Evolutionary conservation across 2,888 invertebrate genomes (phyloP).

Genomic region (Microdon myrmicae): DNA sequence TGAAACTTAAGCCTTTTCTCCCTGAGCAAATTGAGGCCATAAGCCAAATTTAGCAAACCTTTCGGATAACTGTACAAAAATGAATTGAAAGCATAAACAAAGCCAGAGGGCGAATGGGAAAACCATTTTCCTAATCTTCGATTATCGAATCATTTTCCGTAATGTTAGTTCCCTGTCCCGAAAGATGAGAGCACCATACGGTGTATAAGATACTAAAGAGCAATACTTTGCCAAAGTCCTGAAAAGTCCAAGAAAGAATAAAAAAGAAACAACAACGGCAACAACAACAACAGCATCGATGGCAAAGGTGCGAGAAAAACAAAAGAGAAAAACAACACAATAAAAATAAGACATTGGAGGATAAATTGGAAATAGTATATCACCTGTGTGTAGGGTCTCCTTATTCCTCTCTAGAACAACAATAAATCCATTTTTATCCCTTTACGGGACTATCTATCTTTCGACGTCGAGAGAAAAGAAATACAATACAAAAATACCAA

Average conservation of each 20-base stretch:
- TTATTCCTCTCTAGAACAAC: conserved; percentile 47
- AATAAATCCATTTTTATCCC: conserved; percentile 52
- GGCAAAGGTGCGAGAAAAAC: conserved; percentile 1
- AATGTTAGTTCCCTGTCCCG: conserved; percentile 38
- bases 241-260: conserved; percentile 23
- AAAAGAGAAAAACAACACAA: not conserved
- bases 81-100: too few relatives aligned
- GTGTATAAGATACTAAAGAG: too few relatives aligned
- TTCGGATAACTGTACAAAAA: too few relatives aligned
- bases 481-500: conserved; percentile 36
- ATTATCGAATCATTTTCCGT: conserved; percentile 49
- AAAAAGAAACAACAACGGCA: not conserved
- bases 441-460: conserved; percentile 48
- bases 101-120: conserved; percentile 6
- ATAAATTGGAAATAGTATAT: conserved; percentile 51
- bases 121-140: conserved; percentile 28
- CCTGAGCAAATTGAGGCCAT: too few relatives aligned
- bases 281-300: not conserved
- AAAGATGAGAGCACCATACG: too few relatives aligned
- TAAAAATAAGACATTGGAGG: conserved; percentile 20
- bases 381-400: conserved; percentile 38
- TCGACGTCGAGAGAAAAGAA: conserved; percentile 23
- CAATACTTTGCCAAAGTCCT: conserved; percentile 23
- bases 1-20: too few relatives aligned
- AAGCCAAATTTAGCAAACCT: too few relatives aligned